A percentile compares a stretch with the other conserved stretches of the same genome.
phyloP scores from a whole-genome alignment of 1,140 invertebrate genomes.

The Trichogramma pretiosum region DNA sequence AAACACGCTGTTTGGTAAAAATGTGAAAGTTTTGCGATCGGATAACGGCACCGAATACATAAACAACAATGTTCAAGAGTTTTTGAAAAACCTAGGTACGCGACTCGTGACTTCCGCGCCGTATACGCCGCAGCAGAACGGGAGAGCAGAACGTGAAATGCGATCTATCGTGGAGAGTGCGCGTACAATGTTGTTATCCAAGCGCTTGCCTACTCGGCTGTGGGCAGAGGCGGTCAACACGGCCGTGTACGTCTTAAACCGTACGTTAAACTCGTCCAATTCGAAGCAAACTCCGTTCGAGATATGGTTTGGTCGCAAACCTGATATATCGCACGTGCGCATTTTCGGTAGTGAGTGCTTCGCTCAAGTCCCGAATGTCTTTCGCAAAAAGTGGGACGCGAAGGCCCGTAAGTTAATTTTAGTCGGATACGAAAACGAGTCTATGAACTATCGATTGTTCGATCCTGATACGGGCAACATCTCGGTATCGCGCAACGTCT shows the following conservation, averaged over 20 bases:
- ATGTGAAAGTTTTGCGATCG: no score
- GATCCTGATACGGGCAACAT: constrained; percentile 10
- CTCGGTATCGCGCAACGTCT: constrained; percentile 16
- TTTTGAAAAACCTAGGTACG: constrained; percentile 15
- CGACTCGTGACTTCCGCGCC: constrained; percentile 21
- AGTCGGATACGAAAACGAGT: constrained; percentile 18
- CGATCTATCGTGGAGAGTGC: no score
- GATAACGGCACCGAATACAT: constrained; percentile 23
- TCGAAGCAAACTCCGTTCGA: no score
- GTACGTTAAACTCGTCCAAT: constrained; percentile 28
- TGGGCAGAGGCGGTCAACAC: constrained; percentile 11
- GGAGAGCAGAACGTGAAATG: constrained; percentile 30
- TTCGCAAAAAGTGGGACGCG: no score
- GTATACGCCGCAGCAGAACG: constrained; percentile 39
- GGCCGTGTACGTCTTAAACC: constrained; percentile 1
- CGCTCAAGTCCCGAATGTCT: no score
- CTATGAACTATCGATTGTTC: constrained; percentile 20
- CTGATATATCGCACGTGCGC: no score
- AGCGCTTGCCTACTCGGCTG: constrained; percentile 25
- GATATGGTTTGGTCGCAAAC: no score
- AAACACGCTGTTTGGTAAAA: constrained; percentile 16
- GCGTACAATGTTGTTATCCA: constrained; percentile 33
- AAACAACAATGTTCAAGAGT: constrained; percentile 11
- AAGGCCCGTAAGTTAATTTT: constrained; percentile 19
- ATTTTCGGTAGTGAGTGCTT: no score